These are phyloP conservation scores for Sinosuthora webbiana DNA, from an alignment of 2,113 vertebrate species.

Conservation along the genomic window DNA sequence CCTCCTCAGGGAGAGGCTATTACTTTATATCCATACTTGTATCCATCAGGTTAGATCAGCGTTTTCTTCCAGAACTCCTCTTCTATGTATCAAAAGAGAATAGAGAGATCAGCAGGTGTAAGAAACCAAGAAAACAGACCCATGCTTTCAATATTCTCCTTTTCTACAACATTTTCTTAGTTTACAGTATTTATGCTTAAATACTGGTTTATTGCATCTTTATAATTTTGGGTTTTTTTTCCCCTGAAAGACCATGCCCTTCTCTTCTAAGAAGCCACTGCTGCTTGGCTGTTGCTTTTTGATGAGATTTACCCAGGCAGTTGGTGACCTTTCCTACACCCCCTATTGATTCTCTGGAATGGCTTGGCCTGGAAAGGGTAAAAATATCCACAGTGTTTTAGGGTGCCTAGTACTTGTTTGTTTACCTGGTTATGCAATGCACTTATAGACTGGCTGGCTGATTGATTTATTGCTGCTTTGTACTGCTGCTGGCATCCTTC, in stretches of 20 bases:
- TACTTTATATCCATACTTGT: neutral
- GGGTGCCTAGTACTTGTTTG: neutral
- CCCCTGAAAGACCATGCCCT: neutral
- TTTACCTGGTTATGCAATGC: slow-evolving; percentile 1
- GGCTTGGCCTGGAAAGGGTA: neutral
- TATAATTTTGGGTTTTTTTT: neutral
- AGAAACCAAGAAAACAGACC: neutral
- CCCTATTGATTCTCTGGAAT: neutral
- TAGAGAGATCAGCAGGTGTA: neutral
- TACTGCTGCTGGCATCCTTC: neutral
- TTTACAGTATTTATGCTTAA: neutral
- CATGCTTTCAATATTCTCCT: neutral
- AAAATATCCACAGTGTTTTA: slow-evolving; percentile 18
- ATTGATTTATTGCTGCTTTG: slow-evolving; percentile 27
- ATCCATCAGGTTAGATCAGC: neutral
- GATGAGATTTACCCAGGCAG: neutral
- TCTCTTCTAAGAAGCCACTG: neutral
- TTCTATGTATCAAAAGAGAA: neutral
- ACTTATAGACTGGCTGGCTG: neutral
- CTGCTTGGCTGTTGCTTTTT: neutral
- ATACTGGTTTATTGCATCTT: neutral
- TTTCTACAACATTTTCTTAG: neutral
- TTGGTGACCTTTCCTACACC: neutral
- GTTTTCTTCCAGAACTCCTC: neutral
- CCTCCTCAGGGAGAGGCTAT: neutral